Percentiles rank a stretch among this genome's conserved stretches.
Conservation (phyloP, 2,888 invertebrate species). For the Perizoma flavofasciatum region DNA sequence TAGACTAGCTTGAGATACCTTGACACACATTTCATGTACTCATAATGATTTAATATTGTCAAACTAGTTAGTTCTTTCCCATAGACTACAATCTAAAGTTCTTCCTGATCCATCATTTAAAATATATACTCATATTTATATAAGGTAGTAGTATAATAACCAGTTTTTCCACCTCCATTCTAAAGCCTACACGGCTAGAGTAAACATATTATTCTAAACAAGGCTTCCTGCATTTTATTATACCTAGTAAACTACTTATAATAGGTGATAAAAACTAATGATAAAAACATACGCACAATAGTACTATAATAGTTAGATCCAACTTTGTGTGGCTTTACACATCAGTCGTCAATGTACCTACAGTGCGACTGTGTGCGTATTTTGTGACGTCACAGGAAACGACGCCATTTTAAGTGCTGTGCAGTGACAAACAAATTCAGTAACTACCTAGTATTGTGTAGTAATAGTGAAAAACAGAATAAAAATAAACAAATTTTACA, state of each 20-base stretch:
- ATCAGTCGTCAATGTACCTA: background rate
- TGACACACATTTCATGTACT: too few relatives aligned
- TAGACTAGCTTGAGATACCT: too few relatives aligned
- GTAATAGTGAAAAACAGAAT: too few relatives aligned
- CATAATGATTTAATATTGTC: too few relatives aligned
- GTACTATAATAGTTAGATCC: background rate
- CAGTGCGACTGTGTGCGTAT: constrained; percentile 1
- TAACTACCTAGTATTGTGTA: too few relatives aligned
- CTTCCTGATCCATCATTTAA: constrained; percentile 24
- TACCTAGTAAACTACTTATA: constrained; percentile 31
- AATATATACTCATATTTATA: constrained; percentile 11
- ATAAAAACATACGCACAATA: constrained; percentile 36
- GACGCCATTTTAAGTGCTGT: constrained; percentile 1
- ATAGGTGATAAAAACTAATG: constrained; percentile 43
- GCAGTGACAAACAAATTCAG: background rate
- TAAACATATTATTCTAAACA: constrained; percentile 37
- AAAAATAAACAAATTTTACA: too few relatives aligned
- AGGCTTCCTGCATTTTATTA: constrained; percentile 45
- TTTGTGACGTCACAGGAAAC: constrained; percentile 26
- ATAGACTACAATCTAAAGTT: background rate
- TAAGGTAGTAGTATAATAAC: constrained; percentile 12
- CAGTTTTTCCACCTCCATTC: constrained; percentile 21
- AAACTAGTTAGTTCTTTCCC: too few relatives aligned
- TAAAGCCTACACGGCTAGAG: constrained; percentile 23
- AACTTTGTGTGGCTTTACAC: background rate